Evolutionary conservation across 1,140 invertebrate genomes (phyloP).

Genomic region (Gerris buenoi): DNA sequence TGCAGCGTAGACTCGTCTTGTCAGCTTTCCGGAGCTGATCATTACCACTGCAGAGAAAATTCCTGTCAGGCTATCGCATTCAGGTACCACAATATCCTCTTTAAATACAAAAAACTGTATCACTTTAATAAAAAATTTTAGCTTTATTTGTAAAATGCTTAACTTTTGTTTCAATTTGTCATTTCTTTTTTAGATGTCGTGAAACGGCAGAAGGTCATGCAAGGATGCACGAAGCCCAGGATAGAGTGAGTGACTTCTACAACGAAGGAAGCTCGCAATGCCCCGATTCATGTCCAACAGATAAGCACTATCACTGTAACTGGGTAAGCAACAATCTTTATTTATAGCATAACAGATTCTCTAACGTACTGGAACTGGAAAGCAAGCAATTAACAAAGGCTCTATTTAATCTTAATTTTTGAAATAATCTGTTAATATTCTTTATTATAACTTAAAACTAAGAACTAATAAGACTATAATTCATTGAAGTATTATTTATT

Average conservation of each 20-base stretch:
- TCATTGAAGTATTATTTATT: background rate
- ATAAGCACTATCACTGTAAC: constrained; percentile 76
- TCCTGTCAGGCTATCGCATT: constrained; percentile 44
- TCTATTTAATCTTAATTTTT: no score
- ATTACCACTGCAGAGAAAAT: constrained; percentile 60
- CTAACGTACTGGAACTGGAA: no score
- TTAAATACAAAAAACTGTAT: background rate
- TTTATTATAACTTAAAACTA: no score
- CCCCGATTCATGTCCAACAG: constrained; percentile 57
- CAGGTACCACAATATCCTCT: constrained; percentile 30
- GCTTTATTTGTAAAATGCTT: background rate
- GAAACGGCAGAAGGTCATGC: constrained; percentile 71
- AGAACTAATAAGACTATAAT: no score
- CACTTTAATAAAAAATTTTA: background rate
- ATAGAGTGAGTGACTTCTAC: constrained; percentile 69
- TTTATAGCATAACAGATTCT: no score
- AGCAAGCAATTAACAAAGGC: no score
- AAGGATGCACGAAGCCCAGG: constrained; percentile 71
- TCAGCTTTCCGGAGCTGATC: constrained; percentile 50
- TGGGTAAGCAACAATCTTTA: constrained; percentile 51
- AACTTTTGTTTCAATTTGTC: background rate
- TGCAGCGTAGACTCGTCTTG: constrained; percentile 46
- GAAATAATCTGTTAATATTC: background rate
- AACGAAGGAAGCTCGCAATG: constrained; percentile 37
- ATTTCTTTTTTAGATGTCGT: constrained; percentile 40